Base-by-base conservation (phyloP, 2,113 vertebrate species). In the Microtus richardsoni region DNA sequence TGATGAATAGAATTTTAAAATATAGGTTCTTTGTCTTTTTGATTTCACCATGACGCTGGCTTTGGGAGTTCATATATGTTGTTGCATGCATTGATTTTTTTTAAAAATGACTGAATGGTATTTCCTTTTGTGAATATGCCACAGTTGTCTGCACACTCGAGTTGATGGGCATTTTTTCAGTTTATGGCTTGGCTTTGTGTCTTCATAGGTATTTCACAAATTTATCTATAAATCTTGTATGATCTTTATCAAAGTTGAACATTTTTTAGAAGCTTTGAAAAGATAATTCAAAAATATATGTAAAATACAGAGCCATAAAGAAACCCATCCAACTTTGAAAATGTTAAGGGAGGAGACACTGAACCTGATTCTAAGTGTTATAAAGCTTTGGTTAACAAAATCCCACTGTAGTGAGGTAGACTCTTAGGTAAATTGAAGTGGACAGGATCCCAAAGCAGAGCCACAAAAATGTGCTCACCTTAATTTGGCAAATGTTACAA, bases 401-500 rank as follows among this genome's bases (percentile, higher is more conserved):
- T 3, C 70, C 71, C 54, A 21, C 71, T 2, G 2, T 30, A 62
- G 30, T 91, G 19, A 88, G 7, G 30, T 36, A 66, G 28, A 19
- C 2, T 74, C 49, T 71, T 30, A 80, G n/a, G 49, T 79, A 16
- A 80, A 17, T 62, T 0, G 17, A 80, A 94, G 4, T 70, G 7
- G 16, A 41, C 19, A 52, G 88, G 73, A 84, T 52, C 6, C 24
- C 79, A 11, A 88, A 58, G 54, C 33, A 80, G 5, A 70, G 9
- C 49, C 16, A 74, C 36, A 88, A 73, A 73, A n/a, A 71, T n/a
- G n/a, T 28, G 17, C 21, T 41, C 74, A 86, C 17, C 26, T 86
- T 85, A 64, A n/a, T 80, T 95, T 91, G 87, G 68, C 54, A 92
- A 83, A 66, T 58, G 13, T 58, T 92, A 47, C 21, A 85, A 70